Evolutionary conservation across 1,140 invertebrate species (phyloP).

Genomic region (Musca vetustissima): DNA sequence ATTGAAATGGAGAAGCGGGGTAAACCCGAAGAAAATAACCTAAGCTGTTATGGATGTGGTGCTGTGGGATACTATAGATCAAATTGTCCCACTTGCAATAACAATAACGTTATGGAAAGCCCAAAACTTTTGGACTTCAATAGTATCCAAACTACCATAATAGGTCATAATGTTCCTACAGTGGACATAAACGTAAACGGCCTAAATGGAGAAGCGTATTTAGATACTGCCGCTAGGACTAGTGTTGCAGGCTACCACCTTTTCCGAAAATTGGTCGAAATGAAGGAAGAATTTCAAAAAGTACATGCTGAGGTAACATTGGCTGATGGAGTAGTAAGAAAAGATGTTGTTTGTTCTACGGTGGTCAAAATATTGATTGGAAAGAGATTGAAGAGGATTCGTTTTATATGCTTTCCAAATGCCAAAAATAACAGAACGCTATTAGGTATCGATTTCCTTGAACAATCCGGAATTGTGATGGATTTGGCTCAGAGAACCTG

Average conservation of each 20-base stretch:
- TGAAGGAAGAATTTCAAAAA: slow-evolving; percentile 1
- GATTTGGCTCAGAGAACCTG: slow-evolving; percentile 13
- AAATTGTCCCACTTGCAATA: slow-evolving; percentile 21
- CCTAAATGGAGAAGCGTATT: slow-evolving; percentile 23
- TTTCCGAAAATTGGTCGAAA: slow-evolving; percentile 2
- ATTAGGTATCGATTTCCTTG: slow-evolving; percentile 16
- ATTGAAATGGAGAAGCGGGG: slow-evolving; percentile 15
- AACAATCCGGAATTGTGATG: slow-evolving; percentile 15
- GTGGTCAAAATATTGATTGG: background rate
- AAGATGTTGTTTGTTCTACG: background rate
- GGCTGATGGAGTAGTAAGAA: slow-evolving; percentile 6
- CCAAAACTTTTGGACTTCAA: slow-evolving; percentile 21
- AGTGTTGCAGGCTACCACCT: slow-evolving; percentile 23
- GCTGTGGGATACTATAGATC: slow-evolving; percentile 18
- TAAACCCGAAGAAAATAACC: background rate
- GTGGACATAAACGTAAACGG: slow-evolving; percentile 12
- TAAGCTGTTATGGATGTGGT: slow-evolving; percentile 9
- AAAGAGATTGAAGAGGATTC: slow-evolving; percentile 9
- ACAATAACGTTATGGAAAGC: slow-evolving; percentile 9
- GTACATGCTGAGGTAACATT: slow-evolving; percentile 11
- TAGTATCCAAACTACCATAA: slow-evolving; percentile 3
- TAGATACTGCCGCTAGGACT: slow-evolving; percentile 26
- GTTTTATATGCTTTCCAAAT: no score
- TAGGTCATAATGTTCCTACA: background rate
- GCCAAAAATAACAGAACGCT: slow-evolving; percentile 19